Evolutionary conservation across 2,113 vertebrate species (phyloP).

Genomic region (Lepisosteus oculatus): DNA sequence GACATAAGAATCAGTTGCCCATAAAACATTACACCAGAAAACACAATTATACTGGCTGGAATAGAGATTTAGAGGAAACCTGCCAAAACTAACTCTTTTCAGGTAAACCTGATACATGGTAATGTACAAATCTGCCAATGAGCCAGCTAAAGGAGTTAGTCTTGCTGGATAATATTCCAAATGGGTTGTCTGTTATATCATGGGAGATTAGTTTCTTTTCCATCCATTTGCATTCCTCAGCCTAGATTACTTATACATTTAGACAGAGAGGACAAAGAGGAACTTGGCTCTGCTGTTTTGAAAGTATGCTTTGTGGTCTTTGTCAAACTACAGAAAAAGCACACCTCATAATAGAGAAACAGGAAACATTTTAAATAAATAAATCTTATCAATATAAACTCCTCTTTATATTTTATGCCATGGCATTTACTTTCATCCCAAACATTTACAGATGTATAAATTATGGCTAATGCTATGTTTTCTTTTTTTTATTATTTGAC

Average conservation of each 20-base stretch:
- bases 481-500: slow-evolving; percentile 39
- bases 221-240: slow-evolving; percentile 20
- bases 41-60: slow-evolving; percentile 7
- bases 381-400: no score
- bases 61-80: slow-evolving; percentile 26
- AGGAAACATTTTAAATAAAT: no score
- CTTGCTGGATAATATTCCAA: slow-evolving; percentile 25
- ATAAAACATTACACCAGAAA: not conserved
- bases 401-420: no score
- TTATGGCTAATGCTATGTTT: slow-evolving; percentile 28
- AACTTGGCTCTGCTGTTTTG: not conserved
- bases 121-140: slow-evolving; percentile 28
- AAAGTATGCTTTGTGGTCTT: not conserved
- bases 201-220: slow-evolving; percentile 12
- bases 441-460: slow-evolving; percentile 38
- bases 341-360: no score
- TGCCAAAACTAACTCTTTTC: slow-evolving; percentile 40
- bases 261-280: slow-evolving; percentile 8
- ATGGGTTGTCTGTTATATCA: slow-evolving; percentile 21
- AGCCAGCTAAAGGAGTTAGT: slow-evolving; percentile 18
- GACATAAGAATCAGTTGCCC: not conserved
- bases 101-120: slow-evolving; percentile 39
- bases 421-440: slow-evolving; percentile 8
- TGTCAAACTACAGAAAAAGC: no score
- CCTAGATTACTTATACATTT: slow-evolving; percentile 16